These are phyloP conservation scores for Coenonympha arcania DNA, from an alignment of 2,888 invertebrate genomes.

Conservation along the genomic window DNA sequence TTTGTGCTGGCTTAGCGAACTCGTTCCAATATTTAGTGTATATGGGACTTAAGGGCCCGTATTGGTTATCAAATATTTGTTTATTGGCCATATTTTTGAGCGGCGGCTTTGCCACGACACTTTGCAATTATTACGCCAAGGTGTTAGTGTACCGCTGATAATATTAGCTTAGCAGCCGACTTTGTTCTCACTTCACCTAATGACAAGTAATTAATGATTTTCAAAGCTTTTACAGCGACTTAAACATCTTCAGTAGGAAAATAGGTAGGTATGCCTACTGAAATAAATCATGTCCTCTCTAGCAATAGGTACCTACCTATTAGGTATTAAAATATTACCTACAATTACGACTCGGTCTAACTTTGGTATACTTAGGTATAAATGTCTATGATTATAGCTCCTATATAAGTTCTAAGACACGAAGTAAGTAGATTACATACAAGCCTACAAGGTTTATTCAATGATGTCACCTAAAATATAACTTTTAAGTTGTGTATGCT, in stretches of 20 bases:
- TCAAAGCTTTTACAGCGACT: background rate
- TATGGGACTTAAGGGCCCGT: conserved; percentile 62
- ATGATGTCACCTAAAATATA: too few relatives aligned
- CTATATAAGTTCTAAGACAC: too few relatives aligned
- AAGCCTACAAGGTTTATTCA: too few relatives aligned
- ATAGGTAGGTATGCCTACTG: background rate
- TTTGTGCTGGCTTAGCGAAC: conserved; percentile 66
- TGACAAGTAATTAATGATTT: background rate
- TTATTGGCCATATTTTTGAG: conserved; percentile 58
- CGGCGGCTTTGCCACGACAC: conserved; percentile 50
- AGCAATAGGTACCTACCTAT: too few relatives aligned
- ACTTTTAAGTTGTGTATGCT: too few relatives aligned
- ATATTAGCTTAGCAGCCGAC: conserved; percentile 30
- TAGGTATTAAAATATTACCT: too few relatives aligned
- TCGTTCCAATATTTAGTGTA: conserved; percentile 67
- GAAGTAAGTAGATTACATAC: too few relatives aligned
- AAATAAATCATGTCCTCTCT: too few relatives aligned
- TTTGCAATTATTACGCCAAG: conserved; percentile 55
- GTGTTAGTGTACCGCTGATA: conserved; percentile 44
- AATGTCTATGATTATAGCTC: too few relatives aligned
- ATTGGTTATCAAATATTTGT: conserved; percentile 68
- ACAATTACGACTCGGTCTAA: too few relatives aligned
- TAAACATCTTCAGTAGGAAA: background rate
- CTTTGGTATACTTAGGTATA: too few relatives aligned
- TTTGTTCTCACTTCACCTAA: conserved; percentile 2